phyloP scores from a whole-genome alignment of 2,888 invertebrate species.

The Fragum sueziense region DNA sequence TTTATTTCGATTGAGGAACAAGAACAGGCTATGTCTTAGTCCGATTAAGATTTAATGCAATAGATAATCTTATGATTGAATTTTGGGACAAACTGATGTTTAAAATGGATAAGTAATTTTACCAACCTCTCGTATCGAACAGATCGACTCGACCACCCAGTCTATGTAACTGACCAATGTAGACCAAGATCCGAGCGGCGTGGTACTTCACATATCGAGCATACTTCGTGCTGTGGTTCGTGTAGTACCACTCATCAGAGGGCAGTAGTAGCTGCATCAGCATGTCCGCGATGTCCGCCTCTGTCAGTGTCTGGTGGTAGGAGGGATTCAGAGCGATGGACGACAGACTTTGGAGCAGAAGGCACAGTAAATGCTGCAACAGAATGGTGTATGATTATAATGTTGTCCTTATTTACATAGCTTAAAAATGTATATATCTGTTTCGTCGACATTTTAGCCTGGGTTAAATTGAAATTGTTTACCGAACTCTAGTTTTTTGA shows the following conservation, averaged over 20 bases:
- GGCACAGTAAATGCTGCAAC: constrained; percentile 86
- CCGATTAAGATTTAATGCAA: no score
- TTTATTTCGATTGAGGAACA: no score
- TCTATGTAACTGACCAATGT: constrained; percentile 86
- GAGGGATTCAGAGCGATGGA: constrained; percentile 85
- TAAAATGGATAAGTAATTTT: constrained; percentile 60
- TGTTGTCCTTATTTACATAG: no score
- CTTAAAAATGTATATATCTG: no score
- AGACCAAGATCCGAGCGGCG: constrained; percentile 86
- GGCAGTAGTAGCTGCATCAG: constrained; percentile 86
- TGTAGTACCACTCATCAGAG: constrained; percentile 88
- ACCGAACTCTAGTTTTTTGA: no score
- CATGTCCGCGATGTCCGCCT: constrained; percentile 86
- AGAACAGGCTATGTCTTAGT: no score
- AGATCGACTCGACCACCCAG: constrained; percentile 86
- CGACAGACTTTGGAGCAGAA: constrained; percentile 86
- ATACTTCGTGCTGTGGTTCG: constrained; percentile 87
- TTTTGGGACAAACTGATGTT: no score
- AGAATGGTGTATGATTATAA: no score
- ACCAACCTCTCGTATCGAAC: constrained; percentile 85
- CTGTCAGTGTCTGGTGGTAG: constrained; percentile 84
- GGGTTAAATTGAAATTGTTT: no score
- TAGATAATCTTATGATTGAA: no score
- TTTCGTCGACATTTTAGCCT: no score
- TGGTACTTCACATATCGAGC: constrained; percentile 87